phyloP scores from a whole-genome alignment of 2,113 vertebrate genomes.

The Pelecanoides urinatrix region DNA sequence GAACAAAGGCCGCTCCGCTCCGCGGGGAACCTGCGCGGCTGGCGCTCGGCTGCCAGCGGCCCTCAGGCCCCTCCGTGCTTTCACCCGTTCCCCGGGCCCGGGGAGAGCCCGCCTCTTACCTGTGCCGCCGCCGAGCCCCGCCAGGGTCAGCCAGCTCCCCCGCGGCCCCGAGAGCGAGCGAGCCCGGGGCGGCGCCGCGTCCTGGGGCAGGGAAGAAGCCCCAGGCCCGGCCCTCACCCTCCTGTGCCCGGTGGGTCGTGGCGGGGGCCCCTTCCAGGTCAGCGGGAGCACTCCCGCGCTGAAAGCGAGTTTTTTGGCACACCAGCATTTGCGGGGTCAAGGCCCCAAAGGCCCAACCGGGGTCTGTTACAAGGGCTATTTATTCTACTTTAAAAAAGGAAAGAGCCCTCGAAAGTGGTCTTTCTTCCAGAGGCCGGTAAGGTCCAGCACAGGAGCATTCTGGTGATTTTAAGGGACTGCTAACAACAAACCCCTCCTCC shows the following conservation, averaged over 20 bases:
- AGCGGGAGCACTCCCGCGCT: background rate
- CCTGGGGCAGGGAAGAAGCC: background rate
- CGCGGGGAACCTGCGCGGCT: too few relatives aligned
- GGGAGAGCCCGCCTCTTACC: background rate
- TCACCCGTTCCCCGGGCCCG: too few relatives aligned
- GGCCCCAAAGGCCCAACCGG: background rate
- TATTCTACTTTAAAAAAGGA: fast-evolving
- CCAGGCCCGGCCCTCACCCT: background rate
- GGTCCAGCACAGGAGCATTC: background rate
- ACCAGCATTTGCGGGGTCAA: background rate
- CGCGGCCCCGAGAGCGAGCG: background rate
- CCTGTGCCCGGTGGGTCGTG: background rate
- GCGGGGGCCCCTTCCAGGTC: background rate
- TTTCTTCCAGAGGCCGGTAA: background rate
- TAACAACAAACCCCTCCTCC: background rate
- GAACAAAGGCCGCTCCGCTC: background rate
- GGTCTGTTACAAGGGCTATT: background rate
- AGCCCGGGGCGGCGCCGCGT: background rate
- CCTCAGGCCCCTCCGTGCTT: background rate
- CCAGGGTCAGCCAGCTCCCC: too few relatives aligned
- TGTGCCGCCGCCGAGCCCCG: background rate
- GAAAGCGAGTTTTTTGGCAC: fast-evolving
- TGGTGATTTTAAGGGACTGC: background rate
- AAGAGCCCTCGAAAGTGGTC: background rate
- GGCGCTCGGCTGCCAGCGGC: background rate